These are phyloP conservation scores for Paramuricea clavata DNA, from an alignment of 92 coral and sea anemone genomes.

Conservation along the genomic window DNA sequence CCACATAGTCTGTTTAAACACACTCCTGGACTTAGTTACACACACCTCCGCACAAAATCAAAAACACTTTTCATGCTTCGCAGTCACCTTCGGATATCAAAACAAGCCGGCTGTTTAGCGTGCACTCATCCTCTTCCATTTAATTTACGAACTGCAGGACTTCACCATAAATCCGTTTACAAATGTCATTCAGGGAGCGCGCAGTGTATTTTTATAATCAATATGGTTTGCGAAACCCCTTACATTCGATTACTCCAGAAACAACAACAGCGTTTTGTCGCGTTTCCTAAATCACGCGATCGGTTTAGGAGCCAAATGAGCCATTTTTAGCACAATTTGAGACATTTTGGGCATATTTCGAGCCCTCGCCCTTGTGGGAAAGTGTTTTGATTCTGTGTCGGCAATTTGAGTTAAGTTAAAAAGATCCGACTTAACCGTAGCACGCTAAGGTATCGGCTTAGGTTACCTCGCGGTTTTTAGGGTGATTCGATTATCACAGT, in stretches of 20 bases:
- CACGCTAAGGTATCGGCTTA: conserved; percentile 22
- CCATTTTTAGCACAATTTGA: not conserved
- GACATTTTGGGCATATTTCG: too few species aligned
- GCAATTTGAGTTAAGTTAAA: conserved; percentile 43
- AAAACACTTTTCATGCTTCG: conserved; percentile 21
- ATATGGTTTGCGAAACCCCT: conserved; percentile 19
- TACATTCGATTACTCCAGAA: conserved; percentile 6
- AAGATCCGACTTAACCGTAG: conserved; percentile 38
- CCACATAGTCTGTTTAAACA: not conserved
- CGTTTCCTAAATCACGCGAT: conserved; percentile 4
- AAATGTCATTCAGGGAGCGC: conserved; percentile 41
- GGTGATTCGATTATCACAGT: conserved; percentile 46
- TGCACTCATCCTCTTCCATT: conserved; percentile 14
- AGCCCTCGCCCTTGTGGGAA: not conserved
- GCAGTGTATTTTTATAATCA: conserved; percentile 40
- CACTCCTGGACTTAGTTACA: not conserved
- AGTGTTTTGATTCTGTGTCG: conserved; percentile 38
- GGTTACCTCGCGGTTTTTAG: conserved; percentile 26
- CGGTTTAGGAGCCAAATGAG: not conserved
- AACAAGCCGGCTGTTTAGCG: conserved; percentile 45
- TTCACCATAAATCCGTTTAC: conserved; percentile 40
- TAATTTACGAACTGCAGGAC: conserved; percentile 39
- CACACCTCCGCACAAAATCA: conserved; percentile 26
- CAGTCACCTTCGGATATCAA: conserved; percentile 44
- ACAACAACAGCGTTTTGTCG: not conserved